phyloP scores from a whole-genome alignment of 2,888 invertebrate genomes.

The Drosophila nr. perissopoda region DNA sequence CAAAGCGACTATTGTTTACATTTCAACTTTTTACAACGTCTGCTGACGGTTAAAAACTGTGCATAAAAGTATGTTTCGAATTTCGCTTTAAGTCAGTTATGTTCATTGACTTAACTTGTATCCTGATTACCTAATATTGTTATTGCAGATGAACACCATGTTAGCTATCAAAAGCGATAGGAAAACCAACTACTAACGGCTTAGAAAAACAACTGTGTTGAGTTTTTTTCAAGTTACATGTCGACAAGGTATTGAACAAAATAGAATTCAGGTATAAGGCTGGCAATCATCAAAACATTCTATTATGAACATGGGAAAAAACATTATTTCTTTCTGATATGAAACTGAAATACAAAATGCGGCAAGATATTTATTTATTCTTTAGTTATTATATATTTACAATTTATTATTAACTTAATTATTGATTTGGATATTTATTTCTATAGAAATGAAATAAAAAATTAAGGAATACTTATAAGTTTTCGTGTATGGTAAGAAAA shows the following conservation, averaged over 20 bases:
- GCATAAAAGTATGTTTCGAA: constrained; percentile 19
- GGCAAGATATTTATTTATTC: neutral
- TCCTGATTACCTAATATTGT: neutral
- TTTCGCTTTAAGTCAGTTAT: constrained; percentile 7
- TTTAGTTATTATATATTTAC: neutral
- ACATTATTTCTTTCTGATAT: neutral
- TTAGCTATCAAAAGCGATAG: neutral
- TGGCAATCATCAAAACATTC: no score
- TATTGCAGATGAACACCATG: neutral
- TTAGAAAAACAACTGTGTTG: neutral
- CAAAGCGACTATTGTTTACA: constrained; percentile 73
- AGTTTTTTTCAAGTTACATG: neutral
- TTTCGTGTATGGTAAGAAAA: neutral
- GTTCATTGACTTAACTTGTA: constrained; percentile 12
- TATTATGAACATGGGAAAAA: neutral
- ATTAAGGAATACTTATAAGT: neutral
- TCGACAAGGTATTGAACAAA: neutral
- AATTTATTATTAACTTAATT: neutral
- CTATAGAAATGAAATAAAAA: neutral
- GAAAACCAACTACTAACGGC: neutral
- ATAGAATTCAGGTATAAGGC: neutral
- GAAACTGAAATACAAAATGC: neutral
- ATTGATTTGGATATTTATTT: neutral
- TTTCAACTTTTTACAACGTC: constrained; percentile 36
- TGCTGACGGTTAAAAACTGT: constrained; percentile 21